Base-by-base conservation (phyloP, 2,797 vertebrate genomes). In the Cuniculus paca region DNA sequence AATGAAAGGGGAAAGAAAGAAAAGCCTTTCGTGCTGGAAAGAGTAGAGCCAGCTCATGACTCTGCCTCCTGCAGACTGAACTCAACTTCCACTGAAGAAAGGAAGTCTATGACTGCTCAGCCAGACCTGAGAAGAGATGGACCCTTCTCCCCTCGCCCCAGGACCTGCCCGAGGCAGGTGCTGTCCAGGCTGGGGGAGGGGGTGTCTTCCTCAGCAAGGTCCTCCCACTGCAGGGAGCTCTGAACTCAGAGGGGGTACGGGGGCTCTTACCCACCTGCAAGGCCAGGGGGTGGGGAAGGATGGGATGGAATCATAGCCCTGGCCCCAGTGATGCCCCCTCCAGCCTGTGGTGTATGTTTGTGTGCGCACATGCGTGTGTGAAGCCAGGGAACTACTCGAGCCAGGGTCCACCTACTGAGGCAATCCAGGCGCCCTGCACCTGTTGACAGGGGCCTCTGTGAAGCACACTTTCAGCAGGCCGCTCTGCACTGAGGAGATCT, bases 371-470 rank as follows among this genome's bases (percentile, higher is more conserved):
- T 36, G 56, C 16, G 42, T 80, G 52, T 9, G 14, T 12, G 3
- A 6, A 14, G 2, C 0, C 1, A 8, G 16, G 0, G 12, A 61
- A 10, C 36, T 20, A 50, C 45, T 36, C 2, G 0, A 80, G 39
- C 14, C 22, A 3, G 28, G 0, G 10, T 34, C 19, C 3, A 36
- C 31, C 24, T 31, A 24, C 65, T 17, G 1, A 83, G 58, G 75
- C 52, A 20, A 9, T 26, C 68, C 28, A 78, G 19, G 65, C 31
- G 72, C 54, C 77, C n/a, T 17, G 19, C n/a, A 4, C 42, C 31
- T 5, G 17, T 4, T 11, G 31, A 42, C 4, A 2, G 1, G 11
- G 6, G 24, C 39, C 52, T 83, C 11, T 70, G 65, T 20, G 2
- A 16, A 45, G 28, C 60, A 79, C 63, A 48, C 6, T 6, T 65